These are phyloP conservation scores for Cybosia mesomella DNA, from an alignment of 2,888 invertebrate genomes.

Conservation along the genomic window DNA sequence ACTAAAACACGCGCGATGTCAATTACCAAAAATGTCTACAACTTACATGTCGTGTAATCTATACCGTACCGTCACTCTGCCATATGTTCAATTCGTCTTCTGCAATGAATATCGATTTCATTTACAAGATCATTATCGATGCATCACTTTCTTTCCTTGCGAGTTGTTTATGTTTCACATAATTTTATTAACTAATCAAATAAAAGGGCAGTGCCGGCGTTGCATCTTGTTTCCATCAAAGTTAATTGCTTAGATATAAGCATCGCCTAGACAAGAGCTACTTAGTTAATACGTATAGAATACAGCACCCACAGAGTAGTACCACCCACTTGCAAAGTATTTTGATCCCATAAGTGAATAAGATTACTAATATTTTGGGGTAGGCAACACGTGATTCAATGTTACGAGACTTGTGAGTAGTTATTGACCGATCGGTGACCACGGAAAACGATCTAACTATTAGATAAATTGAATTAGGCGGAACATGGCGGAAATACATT, in stretches of 20 bases:
- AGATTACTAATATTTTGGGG: neutral
- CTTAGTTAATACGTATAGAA: neutral
- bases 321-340: neutral
- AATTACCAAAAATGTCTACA: conserved; percentile 1
- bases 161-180: conserved; percentile 39
- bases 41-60: conserved; percentile 22
- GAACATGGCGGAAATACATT: neutral
- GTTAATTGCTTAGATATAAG: neutral
- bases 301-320: neutral
- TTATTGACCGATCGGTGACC: conserved; percentile 1
- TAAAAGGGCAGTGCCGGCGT: neutral
- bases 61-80: conserved; percentile 24
- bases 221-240: neutral
- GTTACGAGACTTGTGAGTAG: neutral
- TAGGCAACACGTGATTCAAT: neutral
- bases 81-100: conserved; percentile 23
- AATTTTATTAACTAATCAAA: conserved; percentile 24
- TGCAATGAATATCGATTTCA: conserved; percentile 63
- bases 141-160: conserved; percentile 52
- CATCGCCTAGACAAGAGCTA: neutral
- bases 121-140: conserved; percentile 53
- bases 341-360: neutral
- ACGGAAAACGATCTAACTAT: conserved; percentile 1
- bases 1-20: neutral
- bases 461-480: conserved; percentile 3